A percentile compares a stretch with the other conserved stretches of the same genome.
These are phyloP conservation scores for Lithobius niger DNA, from an alignment of 1,140 invertebrate genomes.

Conservation along the genomic window DNA sequence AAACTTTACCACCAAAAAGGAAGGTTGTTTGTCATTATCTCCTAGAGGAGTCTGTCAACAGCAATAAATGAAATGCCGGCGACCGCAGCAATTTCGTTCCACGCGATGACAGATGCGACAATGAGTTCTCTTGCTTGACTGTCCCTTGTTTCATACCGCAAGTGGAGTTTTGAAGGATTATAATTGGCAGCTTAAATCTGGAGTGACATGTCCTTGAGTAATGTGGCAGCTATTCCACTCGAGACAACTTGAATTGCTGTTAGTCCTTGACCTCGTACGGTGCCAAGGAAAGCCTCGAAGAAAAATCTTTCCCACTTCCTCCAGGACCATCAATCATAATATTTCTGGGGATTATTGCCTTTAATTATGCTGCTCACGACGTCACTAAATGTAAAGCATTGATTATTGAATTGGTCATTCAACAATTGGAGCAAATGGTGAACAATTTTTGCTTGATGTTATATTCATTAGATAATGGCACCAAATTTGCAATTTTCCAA, in stretches of 20 bases:
- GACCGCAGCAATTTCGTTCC: too few relatives aligned
- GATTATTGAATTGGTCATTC: too few relatives aligned
- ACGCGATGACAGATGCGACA: too few relatives aligned
- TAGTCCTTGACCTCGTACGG: not conserved
- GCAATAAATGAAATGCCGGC: too few relatives aligned
- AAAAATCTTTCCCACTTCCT: conserved; percentile 17
- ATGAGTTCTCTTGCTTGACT: too few relatives aligned
- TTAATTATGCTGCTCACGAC: not conserved
- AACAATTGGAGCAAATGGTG: too few relatives aligned
- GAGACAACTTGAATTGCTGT: not conserved
- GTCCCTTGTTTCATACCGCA: too few relatives aligned
- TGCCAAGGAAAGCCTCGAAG: conserved; percentile 8
- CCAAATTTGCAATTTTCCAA: not conserved
- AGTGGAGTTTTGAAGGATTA: not conserved
- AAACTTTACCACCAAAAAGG: too few relatives aligned
- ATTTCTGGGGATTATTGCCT: not conserved
- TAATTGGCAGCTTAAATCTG: not conserved
- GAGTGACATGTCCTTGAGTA: not conserved
- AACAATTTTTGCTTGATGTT: not conserved
- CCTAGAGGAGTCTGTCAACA: too few relatives aligned
- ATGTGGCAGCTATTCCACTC: not conserved
- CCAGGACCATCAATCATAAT: conserved; percentile 13
- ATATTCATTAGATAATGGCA: not conserved
- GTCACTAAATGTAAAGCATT: not conserved
- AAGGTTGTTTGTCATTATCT: too few relatives aligned